phyloP scores from a whole-genome alignment of 2,797 vertebrate species.

The Lycodopsis pacificus region DNA sequence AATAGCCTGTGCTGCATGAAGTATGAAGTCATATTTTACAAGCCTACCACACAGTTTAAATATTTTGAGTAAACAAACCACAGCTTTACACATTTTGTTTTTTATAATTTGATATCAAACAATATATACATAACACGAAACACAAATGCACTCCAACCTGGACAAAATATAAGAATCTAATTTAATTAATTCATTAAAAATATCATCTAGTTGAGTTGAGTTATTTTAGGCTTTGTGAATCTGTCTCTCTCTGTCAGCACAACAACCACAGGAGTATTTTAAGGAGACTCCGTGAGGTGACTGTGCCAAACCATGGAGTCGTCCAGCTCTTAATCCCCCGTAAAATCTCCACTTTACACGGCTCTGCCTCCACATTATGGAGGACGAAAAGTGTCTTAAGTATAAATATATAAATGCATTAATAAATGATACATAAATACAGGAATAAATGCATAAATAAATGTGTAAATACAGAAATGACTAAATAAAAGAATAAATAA shows the following conservation, averaged over 20 bases:
- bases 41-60: neutral
- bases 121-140: neutral
- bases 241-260: neutral
- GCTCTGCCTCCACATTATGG: too few relatives aligned
- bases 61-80: neutral
- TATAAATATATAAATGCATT: too few relatives aligned
- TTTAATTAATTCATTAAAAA: neutral
- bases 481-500: too few relatives aligned
- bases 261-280: neutral
- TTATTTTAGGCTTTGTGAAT: too few relatives aligned
- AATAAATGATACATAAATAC: too few relatives aligned
- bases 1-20: conserved; percentile 17
- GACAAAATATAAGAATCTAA: neutral
- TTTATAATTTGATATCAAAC: neutral
- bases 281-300: neutral
- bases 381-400: too few relatives aligned
- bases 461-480: too few relatives aligned
- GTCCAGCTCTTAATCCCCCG: neutral
- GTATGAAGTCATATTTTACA: conserved; percentile 21
- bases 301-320: neutral
- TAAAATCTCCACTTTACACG: too few relatives aligned
- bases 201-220: neutral
- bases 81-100: neutral
- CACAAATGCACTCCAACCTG: neutral
- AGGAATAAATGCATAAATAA: too few relatives aligned